Evolutionary conservation across 2,797 vertebrate genomes (phyloP), one percentile per base, ranked within the genome.

Genomic region (Chrosomus eos): DNA sequence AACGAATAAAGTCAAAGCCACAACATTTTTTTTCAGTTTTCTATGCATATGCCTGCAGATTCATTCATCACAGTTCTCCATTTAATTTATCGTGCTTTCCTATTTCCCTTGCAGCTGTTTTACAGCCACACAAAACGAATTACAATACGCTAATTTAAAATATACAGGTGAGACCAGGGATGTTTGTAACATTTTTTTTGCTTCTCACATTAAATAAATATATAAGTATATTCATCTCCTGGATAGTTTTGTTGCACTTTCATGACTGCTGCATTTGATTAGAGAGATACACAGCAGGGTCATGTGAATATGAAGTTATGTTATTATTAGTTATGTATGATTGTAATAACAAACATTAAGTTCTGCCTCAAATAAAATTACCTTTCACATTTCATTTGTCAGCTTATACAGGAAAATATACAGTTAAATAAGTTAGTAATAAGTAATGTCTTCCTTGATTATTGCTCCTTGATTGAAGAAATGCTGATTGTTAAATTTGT

Each of bases 381-480:
- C 79, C 86, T 88, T 83, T 83, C 21, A 68, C 83, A 80, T 86
- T 90, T 84, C 80, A 88, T 91, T 86, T 73, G 81, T n/a, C 66
- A n/a, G 70, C 38, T 86, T 81, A 87, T 88, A 90, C 81, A 88
- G 91, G 86, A 88, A 92, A 92, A 92, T 89, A 90, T 90, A 91
- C 75, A 60, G 3, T 36, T 55, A 8, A 40, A 26, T 26, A n/a
- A 9, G 1, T 78, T 19, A 48, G n/a, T 31, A 78, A 64, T 31
- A 40, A 64, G 10, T 31, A 31, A 31, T 66, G 60, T 48, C 60
- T 33, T 64, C 38, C 28, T 78, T 78, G 38, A 78, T 78, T 64
- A 79, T 31, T 64, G 7, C 19, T 48, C 26, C 16, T 5, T 33
- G 60, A 79, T 5, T 64, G 38, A 79, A 45, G 76, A 64, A 79